Base-by-base conservation (phyloP, 2,797 vertebrate species). In the Epinephelus awoara region DNA sequence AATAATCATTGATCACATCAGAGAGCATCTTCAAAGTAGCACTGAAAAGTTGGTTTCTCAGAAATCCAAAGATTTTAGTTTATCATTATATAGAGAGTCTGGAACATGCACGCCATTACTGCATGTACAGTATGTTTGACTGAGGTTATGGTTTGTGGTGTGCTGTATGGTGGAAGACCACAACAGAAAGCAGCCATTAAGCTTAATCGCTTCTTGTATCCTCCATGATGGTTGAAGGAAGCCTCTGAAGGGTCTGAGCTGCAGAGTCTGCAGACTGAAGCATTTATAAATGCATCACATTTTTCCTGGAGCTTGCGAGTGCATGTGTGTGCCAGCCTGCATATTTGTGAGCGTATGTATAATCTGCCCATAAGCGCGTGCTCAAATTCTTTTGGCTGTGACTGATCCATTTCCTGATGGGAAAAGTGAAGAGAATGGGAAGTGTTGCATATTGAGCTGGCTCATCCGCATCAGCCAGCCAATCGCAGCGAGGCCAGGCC, bases 371-470 rank as follows among this genome's bases (percentile, higher is more conserved):
- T 67, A 63, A 83, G 59, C 56, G 72, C 15, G 3, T 11, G 38
- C 18, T 79, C 47, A 77, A 34, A 82, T 80, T 83, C 61, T 55
- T 87, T 54, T 59, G 72, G 72, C 82, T 75, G 76, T 70, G 78
- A 90, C 87, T 55, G 82, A 91, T 90, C 70, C 56, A 47, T 82
- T 85, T 90, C 80, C 87, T 85, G 86, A 80, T 59, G 50, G 81
- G 78, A 84, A 69, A 84, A 85, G 79, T 56, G 67, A 85, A 49
- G 82, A 67, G 64, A 84, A 67, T 15, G 73, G 77, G 62, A 89
- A 83, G 77, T 17, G 79, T 50, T 79, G 75, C 87, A 57, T 64
- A 59, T 52, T 59, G 79, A 88, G 79, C 64, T 2, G 71, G 69
- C 72, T 81, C 70, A 58, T 85, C 79, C 2, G 25, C 52, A 54